Percentiles rank a stretch among this genome's conserved stretches.
These are phyloP conservation scores for Eulemur mongoz DNA, from an alignment of 2,797 vertebrate genomes.

Conservation along the genomic window DNA sequence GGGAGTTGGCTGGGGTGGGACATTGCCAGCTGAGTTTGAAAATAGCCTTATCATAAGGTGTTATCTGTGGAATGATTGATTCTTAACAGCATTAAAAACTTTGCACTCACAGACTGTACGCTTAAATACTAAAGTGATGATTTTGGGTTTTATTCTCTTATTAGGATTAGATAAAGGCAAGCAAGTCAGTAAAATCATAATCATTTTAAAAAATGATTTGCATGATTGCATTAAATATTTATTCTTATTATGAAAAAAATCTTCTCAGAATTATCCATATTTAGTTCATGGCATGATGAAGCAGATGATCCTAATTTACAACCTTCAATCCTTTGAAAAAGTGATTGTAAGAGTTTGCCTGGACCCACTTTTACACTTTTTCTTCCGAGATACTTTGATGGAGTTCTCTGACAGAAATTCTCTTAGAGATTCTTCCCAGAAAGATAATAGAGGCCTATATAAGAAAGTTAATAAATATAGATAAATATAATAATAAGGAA, in stretches of 20 bases:
- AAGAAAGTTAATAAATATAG: neutral
- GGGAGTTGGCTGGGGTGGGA: neutral
- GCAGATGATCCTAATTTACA: neutral
- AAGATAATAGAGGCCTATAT: neutral
- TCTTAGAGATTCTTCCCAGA: conserved; percentile 34
- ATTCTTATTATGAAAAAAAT: conserved; percentile 29
- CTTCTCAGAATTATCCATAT: neutral
- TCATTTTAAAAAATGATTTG: conserved; percentile 44
- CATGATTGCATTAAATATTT: conserved; percentile 65
- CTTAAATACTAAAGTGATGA: neutral
- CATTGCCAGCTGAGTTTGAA: neutral
- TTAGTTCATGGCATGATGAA: neutral
- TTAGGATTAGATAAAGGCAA: neutral
- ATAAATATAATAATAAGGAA: conserved; percentile 29
- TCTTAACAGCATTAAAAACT: neutral
- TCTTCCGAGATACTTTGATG: neutral
- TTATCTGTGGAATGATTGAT: neutral
- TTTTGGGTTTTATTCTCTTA: neutral
- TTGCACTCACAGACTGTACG: neutral
- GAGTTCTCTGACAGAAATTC: neutral
- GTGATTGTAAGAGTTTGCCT: neutral
- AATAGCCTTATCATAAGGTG: neutral
- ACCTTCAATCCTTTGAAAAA: neutral
- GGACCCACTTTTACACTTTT: neutral
- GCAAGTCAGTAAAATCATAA: conserved; percentile 4